Conservation (phyloP, 2,113 vertebrate genomes). For the Spheniscus mendiculus region DNA sequence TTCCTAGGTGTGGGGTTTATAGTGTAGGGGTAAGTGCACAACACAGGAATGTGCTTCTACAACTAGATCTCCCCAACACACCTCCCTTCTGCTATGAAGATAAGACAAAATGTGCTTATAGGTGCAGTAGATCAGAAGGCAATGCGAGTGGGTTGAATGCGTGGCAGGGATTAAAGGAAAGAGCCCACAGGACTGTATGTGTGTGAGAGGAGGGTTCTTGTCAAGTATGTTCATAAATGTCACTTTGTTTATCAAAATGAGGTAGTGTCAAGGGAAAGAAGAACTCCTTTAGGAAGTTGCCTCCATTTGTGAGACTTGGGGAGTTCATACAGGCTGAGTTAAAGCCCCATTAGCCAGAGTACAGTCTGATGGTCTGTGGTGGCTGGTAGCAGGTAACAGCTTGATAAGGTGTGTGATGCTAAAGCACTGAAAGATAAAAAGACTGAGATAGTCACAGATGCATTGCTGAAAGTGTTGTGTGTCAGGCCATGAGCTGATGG, state of each 20-base stretch:
- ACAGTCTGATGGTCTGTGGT: neutral
- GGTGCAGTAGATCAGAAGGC: neutral
- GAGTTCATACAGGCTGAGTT: neutral
- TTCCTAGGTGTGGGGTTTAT: neutral
- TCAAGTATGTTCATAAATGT: neutral
- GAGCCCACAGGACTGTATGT: neutral
- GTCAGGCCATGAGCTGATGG: neutral
- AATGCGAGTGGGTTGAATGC: rapidly evolving
- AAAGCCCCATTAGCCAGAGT: neutral
- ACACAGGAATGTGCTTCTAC: neutral
- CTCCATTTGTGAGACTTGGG: neutral
- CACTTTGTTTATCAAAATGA: neutral
- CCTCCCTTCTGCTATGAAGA: rapidly evolving
- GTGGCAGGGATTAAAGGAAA: neutral
- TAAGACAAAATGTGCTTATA: neutral
- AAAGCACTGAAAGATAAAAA: neutral
- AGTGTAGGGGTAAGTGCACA: rapidly evolving
- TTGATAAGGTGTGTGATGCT: neutral
- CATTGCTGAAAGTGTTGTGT: neutral
- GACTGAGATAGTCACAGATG: neutral
- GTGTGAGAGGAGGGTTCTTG: neutral
- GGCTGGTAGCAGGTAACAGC: neutral
- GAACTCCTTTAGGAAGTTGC: neutral
- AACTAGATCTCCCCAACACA: neutral
- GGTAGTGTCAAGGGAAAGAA: neutral